Evolutionary conservation across 37 sponge, comb jelly and placozoan genomes (phyloP).

Genomic region (Hexactinellida sp.): DNA sequence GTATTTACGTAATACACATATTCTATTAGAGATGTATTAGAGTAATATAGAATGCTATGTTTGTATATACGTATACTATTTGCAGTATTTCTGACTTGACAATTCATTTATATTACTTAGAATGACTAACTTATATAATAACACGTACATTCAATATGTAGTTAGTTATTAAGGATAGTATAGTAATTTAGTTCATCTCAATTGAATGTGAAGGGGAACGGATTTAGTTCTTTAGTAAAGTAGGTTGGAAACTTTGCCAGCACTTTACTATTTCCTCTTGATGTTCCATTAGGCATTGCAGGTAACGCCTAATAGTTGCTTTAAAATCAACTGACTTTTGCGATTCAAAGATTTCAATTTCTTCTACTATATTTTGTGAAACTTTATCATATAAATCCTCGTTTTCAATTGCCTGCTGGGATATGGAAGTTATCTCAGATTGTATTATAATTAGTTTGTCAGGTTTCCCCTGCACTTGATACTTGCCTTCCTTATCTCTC

Average conservation of each 20-base stretch:
- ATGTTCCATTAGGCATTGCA: background rate
- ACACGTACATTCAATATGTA: no score
- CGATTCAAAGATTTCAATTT: slow-evolving; percentile 5
- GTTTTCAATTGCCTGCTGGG: background rate
- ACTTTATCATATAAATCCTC: slow-evolving; percentile 10
- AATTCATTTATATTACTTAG: no score
- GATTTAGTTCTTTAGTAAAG: background rate
- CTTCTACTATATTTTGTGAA: background rate
- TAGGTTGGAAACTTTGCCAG: background rate
- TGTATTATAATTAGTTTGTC: background rate
- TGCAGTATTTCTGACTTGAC: no score
- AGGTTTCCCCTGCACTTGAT: background rate
- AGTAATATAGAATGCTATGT: no score
- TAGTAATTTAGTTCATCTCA: no score
- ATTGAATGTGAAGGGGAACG: no score
- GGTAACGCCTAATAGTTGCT: background rate
- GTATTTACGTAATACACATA: background rate
- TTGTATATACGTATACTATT: no score
- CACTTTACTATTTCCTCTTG: background rate
- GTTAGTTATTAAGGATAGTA: no score
- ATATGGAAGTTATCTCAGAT: background rate
- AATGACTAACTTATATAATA: no score
- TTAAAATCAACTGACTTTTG: background rate
- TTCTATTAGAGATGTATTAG: no score
- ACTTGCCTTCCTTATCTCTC: background rate